Conservation (phyloP, 2,797 vertebrate genomes). For the Valencia hispanica region DNA sequence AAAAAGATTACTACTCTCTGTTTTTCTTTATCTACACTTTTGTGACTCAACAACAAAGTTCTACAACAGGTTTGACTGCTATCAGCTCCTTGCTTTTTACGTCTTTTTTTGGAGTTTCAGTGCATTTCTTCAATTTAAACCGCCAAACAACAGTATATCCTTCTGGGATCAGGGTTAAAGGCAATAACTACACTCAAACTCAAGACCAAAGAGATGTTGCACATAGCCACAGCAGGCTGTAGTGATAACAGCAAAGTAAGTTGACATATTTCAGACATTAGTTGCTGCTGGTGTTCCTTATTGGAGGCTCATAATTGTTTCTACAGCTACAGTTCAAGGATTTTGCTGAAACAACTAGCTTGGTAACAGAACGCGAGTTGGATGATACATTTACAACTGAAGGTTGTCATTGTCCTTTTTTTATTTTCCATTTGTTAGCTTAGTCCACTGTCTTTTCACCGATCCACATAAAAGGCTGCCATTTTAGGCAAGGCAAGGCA, state of each 20-base stretch:
- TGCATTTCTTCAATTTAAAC: conserved; percentile 10
- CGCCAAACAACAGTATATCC: background rate
- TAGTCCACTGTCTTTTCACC: background rate
- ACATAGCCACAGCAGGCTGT: background rate
- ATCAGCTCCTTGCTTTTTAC: background rate
- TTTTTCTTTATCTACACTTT: conserved; percentile 8
- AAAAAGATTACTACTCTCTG: conserved; percentile 2
- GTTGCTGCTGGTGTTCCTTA: conserved; percentile 4
- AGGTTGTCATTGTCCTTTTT: background rate
- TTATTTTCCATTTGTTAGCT: background rate
- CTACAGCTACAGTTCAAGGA: conserved; percentile 4
- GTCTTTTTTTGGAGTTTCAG: conserved; percentile 2
- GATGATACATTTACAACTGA: background rate
- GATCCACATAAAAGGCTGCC: background rate
- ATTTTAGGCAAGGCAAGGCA: no score
- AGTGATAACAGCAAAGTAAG: conserved; percentile 1
- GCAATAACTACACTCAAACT: background rate
- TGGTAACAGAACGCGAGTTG: conserved; percentile 3
- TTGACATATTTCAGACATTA: conserved; percentile 24
- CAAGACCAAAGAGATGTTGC: background rate
- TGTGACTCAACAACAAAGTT: background rate
- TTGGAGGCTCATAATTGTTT: conserved; percentile 13
- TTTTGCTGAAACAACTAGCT: conserved; percentile 8
- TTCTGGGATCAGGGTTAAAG: conserved; percentile 14
- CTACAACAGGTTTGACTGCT: background rate